These are phyloP conservation scores for Sepiola atlantica DNA, from an alignment of 2,888 invertebrate species.

Conservation along the genomic window DNA sequence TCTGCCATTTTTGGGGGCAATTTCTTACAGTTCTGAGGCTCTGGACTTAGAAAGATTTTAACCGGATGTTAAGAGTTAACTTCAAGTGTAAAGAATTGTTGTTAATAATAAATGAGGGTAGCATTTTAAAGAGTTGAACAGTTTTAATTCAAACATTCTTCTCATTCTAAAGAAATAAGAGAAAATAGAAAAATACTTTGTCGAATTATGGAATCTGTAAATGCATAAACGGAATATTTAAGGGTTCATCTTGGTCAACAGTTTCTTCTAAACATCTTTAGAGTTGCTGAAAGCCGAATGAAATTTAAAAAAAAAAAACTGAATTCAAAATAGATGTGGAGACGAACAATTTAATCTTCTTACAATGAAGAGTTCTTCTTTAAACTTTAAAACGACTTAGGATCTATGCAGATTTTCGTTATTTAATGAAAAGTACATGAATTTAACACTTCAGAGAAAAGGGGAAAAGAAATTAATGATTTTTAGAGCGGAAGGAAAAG, in stretches of 20 bases:
- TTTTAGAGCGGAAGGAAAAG: not conserved
- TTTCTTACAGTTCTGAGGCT: no score
- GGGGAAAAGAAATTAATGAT: not conserved
- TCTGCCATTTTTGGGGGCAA: no score
- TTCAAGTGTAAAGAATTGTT: not conserved
- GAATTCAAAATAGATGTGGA: not conserved
- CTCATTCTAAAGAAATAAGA: not conserved
- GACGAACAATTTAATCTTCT: not conserved
- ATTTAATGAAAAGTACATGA: not conserved
- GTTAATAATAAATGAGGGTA: not conserved
- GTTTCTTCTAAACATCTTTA: not conserved
- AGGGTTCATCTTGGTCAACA: not conserved
- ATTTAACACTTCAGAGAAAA: not conserved
- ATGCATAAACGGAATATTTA: not conserved
- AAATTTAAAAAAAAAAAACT: not conserved
- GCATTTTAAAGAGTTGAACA: not conserved
- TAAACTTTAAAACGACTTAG: not conserved
- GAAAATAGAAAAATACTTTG: not conserved
- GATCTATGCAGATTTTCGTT: not conserved
- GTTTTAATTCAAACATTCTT: not conserved
- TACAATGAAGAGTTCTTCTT: not conserved
- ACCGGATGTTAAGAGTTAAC: not conserved
- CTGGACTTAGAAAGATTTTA: no score
- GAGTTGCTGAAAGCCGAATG: not conserved
- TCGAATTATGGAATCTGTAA: not conserved